These are phyloP conservation scores for Polydrusus tereticollis DNA, from an alignment of 2,888 invertebrate genomes.

Conservation along the genomic window DNA sequence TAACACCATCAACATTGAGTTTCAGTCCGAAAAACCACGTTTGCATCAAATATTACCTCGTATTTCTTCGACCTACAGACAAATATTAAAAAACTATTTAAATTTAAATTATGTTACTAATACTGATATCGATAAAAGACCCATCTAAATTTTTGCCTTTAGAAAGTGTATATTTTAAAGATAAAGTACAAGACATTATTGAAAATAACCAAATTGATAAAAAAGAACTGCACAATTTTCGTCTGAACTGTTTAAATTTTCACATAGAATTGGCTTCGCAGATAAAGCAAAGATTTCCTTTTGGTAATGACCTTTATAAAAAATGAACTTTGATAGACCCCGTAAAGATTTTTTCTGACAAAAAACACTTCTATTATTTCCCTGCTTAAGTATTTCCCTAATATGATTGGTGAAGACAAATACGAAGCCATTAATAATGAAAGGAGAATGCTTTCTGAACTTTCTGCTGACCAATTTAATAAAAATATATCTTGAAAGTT, in stretches of 20 bases:
- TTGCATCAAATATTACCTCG: background rate
- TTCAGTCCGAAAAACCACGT: constrained; percentile 26
- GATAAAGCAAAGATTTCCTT: constrained; percentile 35
- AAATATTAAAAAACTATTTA: constrained; percentile 34
- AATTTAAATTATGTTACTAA: constrained; percentile 17
- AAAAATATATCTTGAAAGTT: constrained; percentile 12
- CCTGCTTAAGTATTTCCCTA: constrained; percentile 19
- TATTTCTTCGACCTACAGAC: constrained; percentile 9
- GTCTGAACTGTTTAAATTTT: constrained; percentile 30
- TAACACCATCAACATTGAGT: constrained; percentile 35
- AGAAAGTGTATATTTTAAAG: constrained; percentile 33
- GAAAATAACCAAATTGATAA: constrained; percentile 23
- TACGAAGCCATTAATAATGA: too few species aligned
- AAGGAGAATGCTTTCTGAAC: background rate
- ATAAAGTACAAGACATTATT: constrained; percentile 6
- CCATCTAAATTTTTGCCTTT: constrained; percentile 24
- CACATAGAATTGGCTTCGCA: constrained; percentile 28
- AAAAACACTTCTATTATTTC: constrained; percentile 29
- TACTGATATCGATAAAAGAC: constrained; percentile 17
- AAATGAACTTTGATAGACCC: constrained; percentile 24
- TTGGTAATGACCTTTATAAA: constrained; percentile 19
- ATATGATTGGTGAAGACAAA: constrained; percentile 11
- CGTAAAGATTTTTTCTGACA: constrained; percentile 27
- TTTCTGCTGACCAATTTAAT: background rate
- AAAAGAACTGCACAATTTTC: constrained; percentile 26